These are phyloP conservation scores for Epinotia bilunana DNA, from an alignment of 2,888 invertebrate genomes.

Conservation along the genomic window DNA sequence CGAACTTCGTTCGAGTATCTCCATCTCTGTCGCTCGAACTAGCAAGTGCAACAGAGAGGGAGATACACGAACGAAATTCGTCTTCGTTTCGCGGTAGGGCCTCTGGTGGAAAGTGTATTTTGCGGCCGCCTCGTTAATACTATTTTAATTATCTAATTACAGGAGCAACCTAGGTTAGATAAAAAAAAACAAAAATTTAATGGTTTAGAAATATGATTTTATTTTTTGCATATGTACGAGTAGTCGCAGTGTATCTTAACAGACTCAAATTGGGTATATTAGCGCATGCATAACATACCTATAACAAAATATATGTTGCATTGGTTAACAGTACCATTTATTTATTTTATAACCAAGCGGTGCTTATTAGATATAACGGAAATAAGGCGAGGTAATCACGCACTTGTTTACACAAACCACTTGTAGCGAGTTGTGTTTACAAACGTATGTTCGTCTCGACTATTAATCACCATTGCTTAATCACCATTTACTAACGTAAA, in stretches of 20 bases:
- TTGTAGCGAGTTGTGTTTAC: background rate
- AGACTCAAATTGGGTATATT: slow-evolving; percentile 26
- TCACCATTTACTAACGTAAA: background rate
- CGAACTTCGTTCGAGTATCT: no score
- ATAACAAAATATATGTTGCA: slow-evolving; percentile 58
- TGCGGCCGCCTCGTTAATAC: no score
- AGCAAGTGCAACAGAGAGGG: no score
- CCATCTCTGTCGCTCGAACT: no score
- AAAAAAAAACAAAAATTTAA: background rate
- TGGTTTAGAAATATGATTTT: slow-evolving; percentile 38
- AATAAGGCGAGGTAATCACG: background rate
- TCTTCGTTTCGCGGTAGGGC: no score
- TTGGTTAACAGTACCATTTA: slow-evolving; percentile 16
- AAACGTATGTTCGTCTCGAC: background rate
- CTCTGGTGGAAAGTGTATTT: no score
- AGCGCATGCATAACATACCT: slow-evolving; percentile 38
- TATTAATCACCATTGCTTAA: slow-evolving; percentile 3
- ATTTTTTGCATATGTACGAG: slow-evolving; percentile 24
- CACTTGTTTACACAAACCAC: background rate
- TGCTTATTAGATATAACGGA: background rate
- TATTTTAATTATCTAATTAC: no score
- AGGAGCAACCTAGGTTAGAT: background rate
- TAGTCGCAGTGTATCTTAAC: slow-evolving; percentile 23
- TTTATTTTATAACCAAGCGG: background rate
- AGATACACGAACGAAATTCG: no score